A percentile compares a stretch with the other conserved stretches of the same genome.
Evolutionary conservation across 2,888 invertebrate species (phyloP).

Genomic region (Timandra comae): DNA sequence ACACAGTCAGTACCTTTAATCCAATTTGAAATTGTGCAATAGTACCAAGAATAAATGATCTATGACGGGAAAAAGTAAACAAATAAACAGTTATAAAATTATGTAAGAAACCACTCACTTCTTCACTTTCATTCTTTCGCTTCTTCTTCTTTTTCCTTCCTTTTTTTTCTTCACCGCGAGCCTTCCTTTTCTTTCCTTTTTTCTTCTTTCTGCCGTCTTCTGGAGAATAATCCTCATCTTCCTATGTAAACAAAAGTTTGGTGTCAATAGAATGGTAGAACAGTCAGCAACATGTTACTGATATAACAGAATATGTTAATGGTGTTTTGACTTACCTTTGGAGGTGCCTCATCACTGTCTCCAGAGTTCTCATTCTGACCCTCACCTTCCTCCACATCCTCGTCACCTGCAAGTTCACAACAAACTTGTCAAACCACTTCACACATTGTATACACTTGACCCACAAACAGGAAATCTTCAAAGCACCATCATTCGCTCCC

Average conservation of each 20-base stretch:
- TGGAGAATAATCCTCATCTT: constrained; percentile 91
- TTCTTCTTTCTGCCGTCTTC: constrained; percentile 92
- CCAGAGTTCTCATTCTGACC: constrained; percentile 83
- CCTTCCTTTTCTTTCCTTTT: constrained; percentile 96
- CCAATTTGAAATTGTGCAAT: too few relatives aligned
- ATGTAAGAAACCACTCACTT: constrained; percentile 61
- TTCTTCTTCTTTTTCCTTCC: constrained; percentile 97
- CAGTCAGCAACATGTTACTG: too few relatives aligned
- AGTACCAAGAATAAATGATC: too few relatives aligned
- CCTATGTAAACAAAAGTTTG: constrained; percentile 54
- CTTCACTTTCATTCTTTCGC: constrained; percentile 94
- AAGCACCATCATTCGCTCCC: constrained; percentile 37
- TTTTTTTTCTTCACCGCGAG: constrained; percentile 91
- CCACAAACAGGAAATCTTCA: constrained; percentile 35
- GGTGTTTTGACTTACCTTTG: too few relatives aligned
- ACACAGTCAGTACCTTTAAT: too few relatives aligned
- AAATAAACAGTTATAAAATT: too few relatives aligned
- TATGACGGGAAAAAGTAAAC: too few relatives aligned
- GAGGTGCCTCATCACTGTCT: constrained; percentile 83
- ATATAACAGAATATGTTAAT: constrained; percentile 4
- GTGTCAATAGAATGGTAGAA: constrained; percentile 1
- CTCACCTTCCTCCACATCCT: constrained; percentile 83
- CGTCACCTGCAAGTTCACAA: constrained; percentile 75
- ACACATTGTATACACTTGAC: constrained; percentile 38
- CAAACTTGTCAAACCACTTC: constrained; percentile 64